Percentiles rank a stretch among this genome's conserved stretches.
Evolutionary conservation across 2,113 vertebrate genomes (phyloP).

Genomic region (Bubo scandiacus): DNA sequence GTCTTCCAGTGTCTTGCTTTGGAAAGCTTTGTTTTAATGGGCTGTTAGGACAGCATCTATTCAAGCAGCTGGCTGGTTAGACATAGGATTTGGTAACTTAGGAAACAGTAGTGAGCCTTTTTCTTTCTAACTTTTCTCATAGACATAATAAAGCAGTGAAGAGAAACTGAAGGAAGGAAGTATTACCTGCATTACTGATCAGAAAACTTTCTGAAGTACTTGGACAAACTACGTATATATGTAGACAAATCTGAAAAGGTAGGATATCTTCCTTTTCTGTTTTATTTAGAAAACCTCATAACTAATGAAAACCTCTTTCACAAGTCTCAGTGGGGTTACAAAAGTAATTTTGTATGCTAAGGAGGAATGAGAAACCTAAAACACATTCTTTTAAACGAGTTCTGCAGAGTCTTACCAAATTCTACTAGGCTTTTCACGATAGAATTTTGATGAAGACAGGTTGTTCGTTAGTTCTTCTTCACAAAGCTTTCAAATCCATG

Average conservation of each 20-base stretch:
- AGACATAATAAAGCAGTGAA: constrained; percentile 5
- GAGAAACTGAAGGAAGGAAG: not conserved
- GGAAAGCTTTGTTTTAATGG: not conserved
- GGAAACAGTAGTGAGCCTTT: constrained; percentile 49
- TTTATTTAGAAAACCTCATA: not conserved
- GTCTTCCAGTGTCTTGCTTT: not conserved
- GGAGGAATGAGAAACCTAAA: not conserved
- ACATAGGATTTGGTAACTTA: constrained; percentile 61
- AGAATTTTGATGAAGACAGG: not conserved
- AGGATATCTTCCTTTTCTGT: not conserved
- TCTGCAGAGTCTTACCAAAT: not conserved
- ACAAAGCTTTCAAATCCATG: not conserved
- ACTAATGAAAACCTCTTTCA: not conserved
- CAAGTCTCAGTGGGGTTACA: not conserved
- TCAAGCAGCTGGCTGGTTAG: constrained; percentile 71
- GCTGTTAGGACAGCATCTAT: constrained; percentile 31
- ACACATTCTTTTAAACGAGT: not conserved
- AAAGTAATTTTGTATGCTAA: not conserved
- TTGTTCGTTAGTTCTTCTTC: not conserved
- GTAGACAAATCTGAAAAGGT: constrained; percentile 1
- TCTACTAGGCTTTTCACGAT: not conserved
- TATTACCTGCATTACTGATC: not conserved
- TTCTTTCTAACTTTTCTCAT: not conserved
- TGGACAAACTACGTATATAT: not conserved
- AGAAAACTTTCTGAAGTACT: not conserved